Conservation (phyloP, 2,888 invertebrate genomes). For the Geophilus truncorum region DNA sequence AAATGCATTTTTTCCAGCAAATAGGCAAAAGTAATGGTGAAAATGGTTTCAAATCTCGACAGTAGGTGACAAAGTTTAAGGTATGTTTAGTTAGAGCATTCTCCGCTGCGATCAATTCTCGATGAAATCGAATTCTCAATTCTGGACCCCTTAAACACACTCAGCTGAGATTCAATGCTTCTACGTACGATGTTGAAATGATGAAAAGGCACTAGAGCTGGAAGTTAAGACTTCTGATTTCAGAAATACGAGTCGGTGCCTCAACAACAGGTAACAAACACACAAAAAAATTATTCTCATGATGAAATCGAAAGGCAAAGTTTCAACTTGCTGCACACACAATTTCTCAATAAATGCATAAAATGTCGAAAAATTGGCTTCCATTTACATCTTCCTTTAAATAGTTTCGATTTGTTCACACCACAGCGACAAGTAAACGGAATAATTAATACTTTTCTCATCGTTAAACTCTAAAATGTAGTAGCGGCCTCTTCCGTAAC, state of each 20-base stretch:
- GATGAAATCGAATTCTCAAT: too few relatives aligned
- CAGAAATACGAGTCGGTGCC: neutral
- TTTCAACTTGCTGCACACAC: neutral
- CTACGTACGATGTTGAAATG: constrained; percentile 16
- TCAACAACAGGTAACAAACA: neutral
- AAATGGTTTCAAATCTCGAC: too few relatives aligned
- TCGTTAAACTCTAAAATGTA: neutral
- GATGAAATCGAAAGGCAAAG: constrained; percentile 1
- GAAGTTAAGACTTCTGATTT: constrained; percentile 8
- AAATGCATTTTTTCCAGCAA: too few relatives aligned
- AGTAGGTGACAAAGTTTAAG: too few relatives aligned
- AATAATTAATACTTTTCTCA: neutral
- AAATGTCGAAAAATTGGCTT: neutral
- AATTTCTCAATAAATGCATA: neutral
- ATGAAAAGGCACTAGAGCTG: constrained; percentile 20
- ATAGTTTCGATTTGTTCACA: neutral
- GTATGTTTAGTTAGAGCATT: too few relatives aligned
- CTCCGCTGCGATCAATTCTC: too few relatives aligned
- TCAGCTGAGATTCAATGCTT: neutral
- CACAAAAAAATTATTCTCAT: neutral
- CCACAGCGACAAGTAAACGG: neutral
- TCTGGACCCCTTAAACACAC: too few relatives aligned
- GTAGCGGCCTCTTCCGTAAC: neutral
- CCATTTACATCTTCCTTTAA: neutral
- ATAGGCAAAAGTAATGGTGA: too few relatives aligned